Evolutionary conservation across 2,888 invertebrate genomes (phyloP), one percentile per base, ranked within the genome.

Genomic region (Clitarchus hookeri): DNA sequence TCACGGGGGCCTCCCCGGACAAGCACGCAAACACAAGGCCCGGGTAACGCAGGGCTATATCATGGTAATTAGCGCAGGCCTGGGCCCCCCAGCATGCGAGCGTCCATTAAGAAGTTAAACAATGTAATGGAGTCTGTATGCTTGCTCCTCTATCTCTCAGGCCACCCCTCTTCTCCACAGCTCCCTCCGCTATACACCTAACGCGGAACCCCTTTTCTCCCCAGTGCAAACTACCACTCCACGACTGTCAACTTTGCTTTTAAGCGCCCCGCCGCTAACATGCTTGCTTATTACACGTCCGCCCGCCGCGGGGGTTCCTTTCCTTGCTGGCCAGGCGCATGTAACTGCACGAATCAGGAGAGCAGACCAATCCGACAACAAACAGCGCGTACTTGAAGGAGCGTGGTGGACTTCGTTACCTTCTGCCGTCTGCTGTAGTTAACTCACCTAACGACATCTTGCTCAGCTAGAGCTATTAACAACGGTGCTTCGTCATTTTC

Each of bases 31-130:
- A 48, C 48, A 65, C n/a, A 2, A 53, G 65, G 65, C 65, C 23
- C 13, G 65, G 65, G 65, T 4, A 65, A 65, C 16, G 65, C 65
- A 65, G 65, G 65, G 65, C 65, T 65, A 65, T 65, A 65, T 65
- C 65, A 65, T 65, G n/a, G 65, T 65, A 65, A 65, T 65, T 65
- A 65, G 65, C 65, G 65, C 65, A 6, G 23, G 65, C 65, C 65
- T 65, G 23, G 65, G 53, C 53, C 65, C 65, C 65, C 19, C 2
- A 11, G 23, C 65, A 23, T 65, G 65, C 65, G 65, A 65, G 23
- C 65, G 65, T 65, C 65, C 65, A 65, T 65, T 65, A 65, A 65
- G 65, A 65, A 65, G 65, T 65, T 65, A 65, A 65, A 65, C 65
- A 65, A 65, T 65, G 65, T 65, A 65, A 65, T 65, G 65, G 65